Base-by-base conservation (phyloP, 1,140 invertebrate genomes). In the Neoseiulus cucumeris region DNA sequence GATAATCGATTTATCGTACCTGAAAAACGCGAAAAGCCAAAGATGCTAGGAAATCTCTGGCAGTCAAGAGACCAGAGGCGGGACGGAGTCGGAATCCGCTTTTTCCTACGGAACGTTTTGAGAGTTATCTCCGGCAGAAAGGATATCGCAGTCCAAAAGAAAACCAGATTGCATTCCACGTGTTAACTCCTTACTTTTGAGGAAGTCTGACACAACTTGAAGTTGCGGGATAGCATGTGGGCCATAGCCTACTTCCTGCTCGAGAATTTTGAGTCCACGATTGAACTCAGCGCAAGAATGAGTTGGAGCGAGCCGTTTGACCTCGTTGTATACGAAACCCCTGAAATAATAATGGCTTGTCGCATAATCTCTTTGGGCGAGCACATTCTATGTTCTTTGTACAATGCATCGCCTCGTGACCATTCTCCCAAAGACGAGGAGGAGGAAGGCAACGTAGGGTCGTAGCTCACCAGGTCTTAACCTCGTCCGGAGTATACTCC, bases 1-100 rank as follows among this genome's bases (percentile, higher is more conserved):
- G n/a, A n/a, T n/a, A n/a, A n/a, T n/a, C n/a, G n/a, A n/a, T n/a
- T 44, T 44, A 14, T 14, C 14, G 22, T 59, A 59, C 51, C 22
- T 59, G 92, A 82, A 96, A 96, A 65, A 97, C 87, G 66, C 93
- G 82, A 83, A 95, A 97, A 12, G 94, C 93, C 65, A 97, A 80
- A 64, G 91, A 93, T 20, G 93, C 90, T 22, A 97, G 79, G 79
- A 97, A 98, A 76, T 98, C 94, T 44, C 93, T 80, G 29, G 93
- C 87, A 0, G 91, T 92, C 51, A 97, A 77, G 5, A 95, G 81
- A 66, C 93, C 93, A 66, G 93, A 91, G 7, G 91, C 91, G 0
- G 92, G 93, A 70, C 92, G 82, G 4, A 96, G 78, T 18, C 85
- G 86, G 78, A 96, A 96, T 5, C 92, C 91, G 6, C 91, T 94